phyloP scores from a whole-genome alignment of 1,140 invertebrate genomes.

The Homarus americanus region DNA sequence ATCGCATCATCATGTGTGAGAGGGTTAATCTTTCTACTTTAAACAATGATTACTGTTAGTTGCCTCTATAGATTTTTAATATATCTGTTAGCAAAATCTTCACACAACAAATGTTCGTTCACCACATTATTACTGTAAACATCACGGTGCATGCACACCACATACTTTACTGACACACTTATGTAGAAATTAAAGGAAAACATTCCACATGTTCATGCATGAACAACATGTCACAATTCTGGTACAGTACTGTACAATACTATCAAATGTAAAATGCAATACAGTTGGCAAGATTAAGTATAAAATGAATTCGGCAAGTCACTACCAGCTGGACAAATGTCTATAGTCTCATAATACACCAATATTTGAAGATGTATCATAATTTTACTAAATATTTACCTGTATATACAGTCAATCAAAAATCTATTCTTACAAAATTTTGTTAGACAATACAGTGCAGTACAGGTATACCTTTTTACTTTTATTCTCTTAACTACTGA shows the following conservation, averaged over 20 bases:
- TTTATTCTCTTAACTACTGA: no score
- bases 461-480: not conserved
- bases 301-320: not conserved
- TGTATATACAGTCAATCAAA: not conserved
- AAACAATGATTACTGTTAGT: no score
- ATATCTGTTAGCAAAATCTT: no score
- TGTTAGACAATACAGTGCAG: not conserved
- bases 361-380: not conserved
- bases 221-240: constrained; percentile 1
- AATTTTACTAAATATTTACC: not conserved
- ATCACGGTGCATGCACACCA: not conserved
- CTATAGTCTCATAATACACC: not conserved
- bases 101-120: no score
- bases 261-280: constrained; percentile 17
- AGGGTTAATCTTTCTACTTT: no score
- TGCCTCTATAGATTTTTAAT: no score
- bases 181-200: not conserved
- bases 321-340: not conserved
- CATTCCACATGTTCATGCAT: not conserved
- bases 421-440: not conserved
- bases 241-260: no score
- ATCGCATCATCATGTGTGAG: no score
- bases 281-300: constrained; percentile 18
- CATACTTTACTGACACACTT: not conserved
- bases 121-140: not conserved